Conservation (phyloP, 2,113 vertebrate species). For the Acinonyx jubatus region DNA sequence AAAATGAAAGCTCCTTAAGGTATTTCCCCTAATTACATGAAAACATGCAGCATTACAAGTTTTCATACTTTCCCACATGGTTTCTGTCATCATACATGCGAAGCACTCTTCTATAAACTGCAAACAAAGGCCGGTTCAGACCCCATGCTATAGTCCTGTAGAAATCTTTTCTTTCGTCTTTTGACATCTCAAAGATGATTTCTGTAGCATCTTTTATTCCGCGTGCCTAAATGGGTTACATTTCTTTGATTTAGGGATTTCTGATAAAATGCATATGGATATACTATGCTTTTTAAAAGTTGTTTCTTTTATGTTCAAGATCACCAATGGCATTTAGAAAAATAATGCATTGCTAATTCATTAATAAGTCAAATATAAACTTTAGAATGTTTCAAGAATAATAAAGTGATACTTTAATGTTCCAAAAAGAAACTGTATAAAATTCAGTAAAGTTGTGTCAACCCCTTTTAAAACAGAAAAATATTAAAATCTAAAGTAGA, state of each 20-base stretch:
- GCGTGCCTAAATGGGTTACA: constrained; percentile 89
- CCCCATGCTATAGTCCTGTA: constrained; percentile 98
- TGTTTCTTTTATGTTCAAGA: constrained; percentile 42
- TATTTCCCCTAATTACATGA: constrained; percentile 67
- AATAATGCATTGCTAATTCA: constrained; percentile 39
- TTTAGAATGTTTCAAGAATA: constrained; percentile 45
- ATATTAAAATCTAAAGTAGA: constrained; percentile 43
- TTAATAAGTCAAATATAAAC: constrained; percentile 49
- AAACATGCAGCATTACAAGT: constrained; percentile 82
- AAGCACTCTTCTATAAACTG: constrained; percentile 97
- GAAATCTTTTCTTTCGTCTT: constrained; percentile 99
- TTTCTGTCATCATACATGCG: constrained; percentile 99
- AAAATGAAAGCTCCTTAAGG: background rate
- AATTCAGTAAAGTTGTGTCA: constrained; percentile 28
- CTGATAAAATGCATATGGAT: constrained; percentile 71
- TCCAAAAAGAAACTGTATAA: constrained; percentile 38
- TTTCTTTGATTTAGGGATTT: constrained; percentile 81
- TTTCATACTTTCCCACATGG: constrained; percentile 98
- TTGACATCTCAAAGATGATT: constrained; percentile 99
- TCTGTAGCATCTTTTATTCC: constrained; percentile 98
- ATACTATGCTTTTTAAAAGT: constrained; percentile 64
- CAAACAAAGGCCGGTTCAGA: constrained; percentile 97
- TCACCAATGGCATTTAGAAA: constrained; percentile 48
- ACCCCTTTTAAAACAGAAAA: constrained; percentile 51
- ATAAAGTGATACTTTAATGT: constrained; percentile 21